These are phyloP conservation scores for Hemicentrotus pulcherrimus DNA, from an alignment of 35 echinoderm and acorn worm genomes.

Conservation along the genomic window DNA sequence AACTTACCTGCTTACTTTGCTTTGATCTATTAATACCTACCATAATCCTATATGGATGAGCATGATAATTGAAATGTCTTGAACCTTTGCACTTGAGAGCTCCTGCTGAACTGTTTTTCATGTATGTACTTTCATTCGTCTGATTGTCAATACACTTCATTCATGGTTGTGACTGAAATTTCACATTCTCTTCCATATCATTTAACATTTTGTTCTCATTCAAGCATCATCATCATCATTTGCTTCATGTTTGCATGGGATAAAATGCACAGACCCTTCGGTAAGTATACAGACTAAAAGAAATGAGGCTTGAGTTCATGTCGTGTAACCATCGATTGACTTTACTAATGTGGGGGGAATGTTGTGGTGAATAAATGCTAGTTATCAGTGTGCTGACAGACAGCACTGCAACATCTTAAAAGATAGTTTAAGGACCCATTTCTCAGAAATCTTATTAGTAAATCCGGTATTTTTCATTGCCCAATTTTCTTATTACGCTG, in stretches of 20 bases:
- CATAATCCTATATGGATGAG: background rate
- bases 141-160: background rate
- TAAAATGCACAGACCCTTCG: background rate
- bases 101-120: background rate
- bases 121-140: background rate
- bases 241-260: conserved; percentile 10
- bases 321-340: background rate
- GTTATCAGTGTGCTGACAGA: background rate
- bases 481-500: too few species aligned
- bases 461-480: too few species aligned
- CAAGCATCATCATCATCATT: background rate
- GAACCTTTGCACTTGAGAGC: too few species aligned
- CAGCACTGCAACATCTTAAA: background rate
- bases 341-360: background rate
- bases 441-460: too few species aligned
- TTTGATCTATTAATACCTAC: background rate
- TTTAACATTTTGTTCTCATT: background rate
- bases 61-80: background rate
- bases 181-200: background rate
- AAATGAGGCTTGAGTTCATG: background rate
- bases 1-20: background rate
- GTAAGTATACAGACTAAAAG: background rate
- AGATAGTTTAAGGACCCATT: too few species aligned
- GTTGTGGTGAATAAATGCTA: background rate
- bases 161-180: background rate